Percentiles rank a stretch among this genome's conserved stretches.
Evolutionary conservation across 1,140 invertebrate genomes (phyloP).

Genomic region (Ridgeia piscesae): DNA sequence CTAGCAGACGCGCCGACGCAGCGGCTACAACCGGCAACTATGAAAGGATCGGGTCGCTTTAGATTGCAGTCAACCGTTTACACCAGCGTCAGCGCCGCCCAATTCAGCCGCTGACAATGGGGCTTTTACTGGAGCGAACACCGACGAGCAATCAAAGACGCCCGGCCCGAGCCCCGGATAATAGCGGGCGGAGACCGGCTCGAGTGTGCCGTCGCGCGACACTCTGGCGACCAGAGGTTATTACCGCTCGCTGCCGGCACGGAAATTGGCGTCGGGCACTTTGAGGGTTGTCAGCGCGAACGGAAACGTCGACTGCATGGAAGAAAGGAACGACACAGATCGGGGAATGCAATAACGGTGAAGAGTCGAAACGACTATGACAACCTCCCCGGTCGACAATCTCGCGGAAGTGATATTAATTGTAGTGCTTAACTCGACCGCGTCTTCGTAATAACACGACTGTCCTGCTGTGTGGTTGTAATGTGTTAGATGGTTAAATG

Average conservation of each 20-base stretch:
- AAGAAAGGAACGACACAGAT: background rate
- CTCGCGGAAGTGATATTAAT: background rate
- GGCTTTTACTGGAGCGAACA: background rate
- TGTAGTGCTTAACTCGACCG: no score
- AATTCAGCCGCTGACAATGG: background rate
- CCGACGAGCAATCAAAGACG: background rate
- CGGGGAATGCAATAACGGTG: background rate
- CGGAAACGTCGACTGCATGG: background rate
- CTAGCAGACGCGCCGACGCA: background rate
- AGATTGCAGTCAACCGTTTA: slow-evolving; percentile 5
- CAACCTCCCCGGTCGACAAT: background rate
- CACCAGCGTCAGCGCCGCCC: background rate
- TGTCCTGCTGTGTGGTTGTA: no score
- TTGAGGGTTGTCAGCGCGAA: background rate
- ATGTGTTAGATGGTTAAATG: no score
- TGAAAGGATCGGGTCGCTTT: background rate
- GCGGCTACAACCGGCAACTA: background rate
- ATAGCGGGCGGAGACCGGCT: background rate
- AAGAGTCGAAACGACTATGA: background rate
- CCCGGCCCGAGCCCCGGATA: background rate
- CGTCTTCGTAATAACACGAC: no score
- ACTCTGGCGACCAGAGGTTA: background rate
- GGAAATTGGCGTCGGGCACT: background rate
- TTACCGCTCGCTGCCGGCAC: background rate
- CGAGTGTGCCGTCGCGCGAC: background rate